Evolutionary conservation across 1,140 invertebrate genomes (phyloP).

Genomic region (Pogonomyrmex californicus): DNA sequence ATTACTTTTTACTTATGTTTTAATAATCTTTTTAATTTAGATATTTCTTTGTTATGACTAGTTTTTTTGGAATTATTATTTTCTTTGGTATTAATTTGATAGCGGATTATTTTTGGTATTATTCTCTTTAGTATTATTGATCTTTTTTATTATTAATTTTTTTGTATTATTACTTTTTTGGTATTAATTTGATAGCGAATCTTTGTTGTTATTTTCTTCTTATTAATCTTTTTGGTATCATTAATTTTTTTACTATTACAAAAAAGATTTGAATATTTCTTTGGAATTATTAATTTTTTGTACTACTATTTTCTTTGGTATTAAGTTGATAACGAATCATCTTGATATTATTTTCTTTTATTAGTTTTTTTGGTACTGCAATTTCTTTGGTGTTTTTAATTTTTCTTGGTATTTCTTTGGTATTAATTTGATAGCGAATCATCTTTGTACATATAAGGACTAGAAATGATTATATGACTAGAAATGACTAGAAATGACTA

Average conservation of each 20-base stretch:
- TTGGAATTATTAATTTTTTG: not conserved
- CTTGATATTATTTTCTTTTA: not conserved
- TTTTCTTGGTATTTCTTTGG: not conserved
- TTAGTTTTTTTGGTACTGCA: not conserved
- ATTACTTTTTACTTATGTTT: not conserved
- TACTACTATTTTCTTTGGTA: not conserved
- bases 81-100: not conserved
- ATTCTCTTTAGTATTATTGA: not conserved
- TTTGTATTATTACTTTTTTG: not conserved
- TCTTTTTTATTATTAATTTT: not conserved
- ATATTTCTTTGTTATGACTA: too few species aligned
- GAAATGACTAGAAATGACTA: not conserved
- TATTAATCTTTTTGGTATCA: too few species aligned
- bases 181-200: not conserved
- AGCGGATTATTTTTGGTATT: not conserved
- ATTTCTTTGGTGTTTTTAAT: not conserved
- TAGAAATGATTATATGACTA: constrained; percentile 8
- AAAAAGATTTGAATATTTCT: too few species aligned
- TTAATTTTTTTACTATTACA: too few species aligned
- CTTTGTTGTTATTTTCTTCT: too few species aligned
- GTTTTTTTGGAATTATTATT: not conserved
- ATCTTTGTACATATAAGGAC: constrained; percentile 14
- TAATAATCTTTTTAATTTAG: too few species aligned
- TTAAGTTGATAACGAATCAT: not conserved
- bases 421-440: not conserved